Evolutionary conservation across 2,888 invertebrate species (phyloP), one percentile per base, ranked within the genome.

Genomic region (Acrobasis repandana): DNA sequence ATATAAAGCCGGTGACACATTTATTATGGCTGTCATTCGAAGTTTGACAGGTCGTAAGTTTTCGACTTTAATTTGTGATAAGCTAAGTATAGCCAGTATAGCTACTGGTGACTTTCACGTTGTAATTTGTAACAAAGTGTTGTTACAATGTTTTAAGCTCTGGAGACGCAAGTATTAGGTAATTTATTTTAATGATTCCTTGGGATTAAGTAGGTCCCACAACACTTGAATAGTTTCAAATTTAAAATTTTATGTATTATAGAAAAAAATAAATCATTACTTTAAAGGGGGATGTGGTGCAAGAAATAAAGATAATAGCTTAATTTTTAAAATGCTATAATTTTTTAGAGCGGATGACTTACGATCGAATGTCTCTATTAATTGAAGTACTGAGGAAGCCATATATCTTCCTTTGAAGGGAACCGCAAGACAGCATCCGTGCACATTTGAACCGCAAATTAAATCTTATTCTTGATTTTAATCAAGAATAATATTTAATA

Each of bases 41-140:
- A 74, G 73, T 77, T 72, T 88, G 90, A 90, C 90, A 88, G 88
- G 80, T 83, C 86, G 80, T 89, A 88, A 84, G 83, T 90, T 82
- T 80, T 65, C 71, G 83, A 82, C 82, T 81, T 83, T 88, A 89
- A 89, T 90, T 90, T 87, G 87, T 90, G 88, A 91, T 90, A 90
- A 90, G 85, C 76, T 76, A 82, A 88, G 88, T 81, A 83, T 80
- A 83, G 86, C 90, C 89, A 88, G 88, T 81, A 83, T 80, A 83
- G 86, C 90, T 90, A 88, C 90, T 69, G 88, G 83, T 69, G 75
- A 69, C 88, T 88, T 88, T 88, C 86, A 87, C 86, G 80, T 81
- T 83, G 78, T 60, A 60, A 54, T 60, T 51, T 52, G n/a, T 60
- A 52, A 59, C 59, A 52, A 60, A 60, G 52, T 60, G 60, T 50